phyloP scores from a whole-genome alignment of 2,113 vertebrate species.

The Pycnonotus jocosus region DNA sequence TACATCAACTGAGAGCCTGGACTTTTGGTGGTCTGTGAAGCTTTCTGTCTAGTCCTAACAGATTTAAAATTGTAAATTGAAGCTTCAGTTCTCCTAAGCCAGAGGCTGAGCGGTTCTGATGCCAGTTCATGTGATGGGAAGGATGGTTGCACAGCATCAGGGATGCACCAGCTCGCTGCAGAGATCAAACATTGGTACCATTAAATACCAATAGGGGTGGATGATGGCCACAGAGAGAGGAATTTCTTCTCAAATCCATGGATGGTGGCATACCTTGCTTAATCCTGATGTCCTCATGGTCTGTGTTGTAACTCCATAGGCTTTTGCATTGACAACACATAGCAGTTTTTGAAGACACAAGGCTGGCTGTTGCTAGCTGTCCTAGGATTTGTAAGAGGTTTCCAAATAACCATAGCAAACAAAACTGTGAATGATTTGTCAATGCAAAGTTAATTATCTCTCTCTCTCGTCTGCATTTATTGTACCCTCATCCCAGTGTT shows the following conservation, averaged over 20 bases:
- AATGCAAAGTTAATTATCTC: conserved; percentile 40
- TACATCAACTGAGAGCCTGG: background rate
- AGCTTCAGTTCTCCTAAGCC: background rate
- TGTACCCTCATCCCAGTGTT: background rate
- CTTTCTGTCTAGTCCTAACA: background rate
- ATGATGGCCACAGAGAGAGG: background rate
- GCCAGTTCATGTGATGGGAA: background rate
- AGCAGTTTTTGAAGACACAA: background rate
- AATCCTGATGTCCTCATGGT: background rate
- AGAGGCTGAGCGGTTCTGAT: background rate
- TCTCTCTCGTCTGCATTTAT: background rate
- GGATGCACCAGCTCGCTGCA: background rate
- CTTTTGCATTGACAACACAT: background rate
- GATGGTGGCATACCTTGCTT: background rate
- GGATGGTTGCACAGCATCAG: background rate
- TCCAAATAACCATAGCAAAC: conserved; percentile 38
- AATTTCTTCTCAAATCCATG: background rate
- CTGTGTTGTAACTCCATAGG: background rate
- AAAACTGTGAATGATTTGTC: conserved; percentile 49
- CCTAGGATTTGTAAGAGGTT: background rate
- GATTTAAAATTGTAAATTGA: background rate
- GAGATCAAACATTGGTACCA: background rate
- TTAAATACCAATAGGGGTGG: background rate
- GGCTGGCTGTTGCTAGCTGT: background rate
- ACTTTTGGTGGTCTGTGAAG: background rate